phyloP scores from a whole-genome alignment of 2,888 invertebrate species.

The Scaptomyza polygonia region DNA sequence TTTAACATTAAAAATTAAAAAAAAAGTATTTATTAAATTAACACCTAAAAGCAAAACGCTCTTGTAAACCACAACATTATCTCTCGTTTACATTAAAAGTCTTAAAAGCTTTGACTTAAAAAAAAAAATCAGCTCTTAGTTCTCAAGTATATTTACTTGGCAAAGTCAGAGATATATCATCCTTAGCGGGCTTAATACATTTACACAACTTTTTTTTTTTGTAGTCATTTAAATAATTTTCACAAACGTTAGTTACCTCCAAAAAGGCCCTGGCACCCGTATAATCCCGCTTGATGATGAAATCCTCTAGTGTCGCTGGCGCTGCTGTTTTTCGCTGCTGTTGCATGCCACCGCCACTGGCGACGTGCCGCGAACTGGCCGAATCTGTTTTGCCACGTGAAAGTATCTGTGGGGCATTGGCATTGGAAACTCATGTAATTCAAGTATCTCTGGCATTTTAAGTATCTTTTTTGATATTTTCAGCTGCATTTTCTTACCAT shows the following conservation, averaged over 20 bases:
- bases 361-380: slow-evolving; percentile 82
- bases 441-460: slow-evolving; percentile 27
- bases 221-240: not conserved
- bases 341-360: slow-evolving; percentile 58
- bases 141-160: not conserved
- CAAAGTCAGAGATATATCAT: not conserved
- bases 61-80: not conserved
- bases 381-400: slow-evolving; percentile 92
- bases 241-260: slow-evolving; percentile 88
- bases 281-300: slow-evolving; percentile 95
- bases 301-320: slow-evolving; percentile 94
- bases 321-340: slow-evolving; percentile 84
- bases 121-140: not conserved
- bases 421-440: slow-evolving; percentile 28
- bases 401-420: slow-evolving; percentile 87
- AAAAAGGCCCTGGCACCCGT: slow-evolving; percentile 96
- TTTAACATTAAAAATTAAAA: too few relatives aligned
- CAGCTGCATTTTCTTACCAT: slow-evolving; percentile 63
- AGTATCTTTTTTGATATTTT: slow-evolving; percentile 17
- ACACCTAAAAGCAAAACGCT: too few relatives aligned
- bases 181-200: not conserved
- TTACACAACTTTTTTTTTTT: not conserved
- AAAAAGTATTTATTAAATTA: too few relatives aligned
- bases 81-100: not conserved
- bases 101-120: not conserved